Conservation (phyloP, 2,888 invertebrate species). For the Anarsia innoxiella region DNA sequence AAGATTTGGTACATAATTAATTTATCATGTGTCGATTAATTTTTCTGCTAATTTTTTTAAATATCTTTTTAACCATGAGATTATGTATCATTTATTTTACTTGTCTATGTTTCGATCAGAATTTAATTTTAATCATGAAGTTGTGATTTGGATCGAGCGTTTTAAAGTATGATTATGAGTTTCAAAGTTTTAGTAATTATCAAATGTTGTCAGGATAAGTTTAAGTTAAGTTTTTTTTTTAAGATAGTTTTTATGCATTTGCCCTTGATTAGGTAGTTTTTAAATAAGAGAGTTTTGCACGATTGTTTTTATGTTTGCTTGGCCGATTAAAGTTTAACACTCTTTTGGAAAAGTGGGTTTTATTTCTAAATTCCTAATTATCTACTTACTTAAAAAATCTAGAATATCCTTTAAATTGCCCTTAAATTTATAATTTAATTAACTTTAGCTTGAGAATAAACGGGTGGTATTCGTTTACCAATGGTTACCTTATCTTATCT, state of each 20-base stretch:
- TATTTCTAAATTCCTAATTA: no score
- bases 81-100: slow-evolving; percentile 58
- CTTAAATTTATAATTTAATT: no score
- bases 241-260: no score
- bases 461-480: no score
- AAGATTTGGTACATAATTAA: slow-evolving; percentile 55
- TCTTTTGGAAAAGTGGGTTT: slow-evolving; percentile 20
- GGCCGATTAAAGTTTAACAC: slow-evolving; percentile 47
- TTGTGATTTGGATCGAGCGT: slow-evolving; percentile 56
- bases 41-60: slow-evolving; percentile 7
- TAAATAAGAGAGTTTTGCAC: slow-evolving; percentile 43
- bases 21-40: slow-evolving; percentile 27
- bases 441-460: no score
- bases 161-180: slow-evolving; percentile 65
- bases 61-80: slow-evolving; percentile 32
- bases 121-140: slow-evolving; percentile 69
- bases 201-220: slow-evolving; percentile 28
- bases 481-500: no score
- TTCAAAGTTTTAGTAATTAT: slow-evolving; percentile 45
- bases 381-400: no score
- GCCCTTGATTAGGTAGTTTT: slow-evolving; percentile 35
- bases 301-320: slow-evolving; percentile 57
- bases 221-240: no score
- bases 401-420: no score
- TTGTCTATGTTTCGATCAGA: slow-evolving; percentile 29